Base-by-base conservation (phyloP, 2,888 invertebrate species). In the Ophioninae sp. region DNA sequence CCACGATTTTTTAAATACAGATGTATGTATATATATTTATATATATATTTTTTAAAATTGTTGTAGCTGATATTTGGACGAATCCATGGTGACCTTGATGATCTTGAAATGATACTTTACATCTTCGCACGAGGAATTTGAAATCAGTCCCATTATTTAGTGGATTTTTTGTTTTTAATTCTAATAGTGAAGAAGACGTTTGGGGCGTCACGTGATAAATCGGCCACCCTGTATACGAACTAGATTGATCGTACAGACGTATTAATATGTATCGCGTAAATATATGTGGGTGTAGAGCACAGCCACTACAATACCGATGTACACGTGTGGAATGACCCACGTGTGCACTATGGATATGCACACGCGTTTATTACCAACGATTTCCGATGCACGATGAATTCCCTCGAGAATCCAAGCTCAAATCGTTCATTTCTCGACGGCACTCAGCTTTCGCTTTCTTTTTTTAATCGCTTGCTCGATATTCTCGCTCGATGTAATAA, bases 351-450 rank as follows among this genome's bases (percentile, higher is more conserved):
- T 64, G 13, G 0, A 72, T 56, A 56, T 37, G 30, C 44, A 39
- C 17, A 72, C 37, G 21, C 37, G 37, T 62, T 64, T 79, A 65
- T 65, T 65, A 41, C 57, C 23, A 64, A 20, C 62, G 70, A 3
- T 61, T 56, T 20, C 64, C 20, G 64, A 56, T 64, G 70, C 70
- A 50, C 50, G 21, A 37, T 23, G 64, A 6, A 37, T 41, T 50
- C 70, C 59, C 65, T 64, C 6, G 65, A 44, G 70, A 21, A 65
- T 64, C 67, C 65, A 65, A 37, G 44, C 23, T 61, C 65, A 59
- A 67, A 70, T 61, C 61, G 21, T 39, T 72, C 70, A 44, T 81
- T 81, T 44, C 10, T 13, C 76, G 70, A 70, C 69, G 56, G 44
- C 37, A 7, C 37, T 69, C 20, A 57, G 59, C 5, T 44, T 21